These are phyloP conservation scores for Sebastes goodei DNA, from an alignment of 2,797 vertebrate genomes.

Conservation along the genomic window DNA sequence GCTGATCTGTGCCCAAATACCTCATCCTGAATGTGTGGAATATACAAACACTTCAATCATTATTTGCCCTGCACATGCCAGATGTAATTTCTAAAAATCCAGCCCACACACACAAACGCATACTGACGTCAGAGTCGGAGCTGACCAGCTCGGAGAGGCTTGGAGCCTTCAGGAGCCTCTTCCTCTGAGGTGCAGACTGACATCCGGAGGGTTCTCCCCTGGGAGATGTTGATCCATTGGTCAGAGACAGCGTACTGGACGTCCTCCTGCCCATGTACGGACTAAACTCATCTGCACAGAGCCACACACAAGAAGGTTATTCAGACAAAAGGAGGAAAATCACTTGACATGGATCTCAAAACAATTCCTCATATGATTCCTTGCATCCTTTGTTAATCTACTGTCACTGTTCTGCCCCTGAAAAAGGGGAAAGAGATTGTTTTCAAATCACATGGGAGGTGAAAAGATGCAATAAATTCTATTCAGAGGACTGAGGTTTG, in stretches of 20 bases:
- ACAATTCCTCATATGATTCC: slow-evolving; percentile 28
- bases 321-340: not conserved
- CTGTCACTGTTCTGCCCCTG: not conserved
- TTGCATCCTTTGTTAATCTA: slow-evolving; percentile 24
- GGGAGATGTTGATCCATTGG: slow-evolving; percentile 71
- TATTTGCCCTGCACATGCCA: not conserved
- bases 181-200: slow-evolving; percentile 83
- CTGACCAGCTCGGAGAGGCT: slow-evolving; percentile 92
- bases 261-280: slow-evolving; percentile 85
- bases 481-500: slow-evolving; percentile 41
- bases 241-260: slow-evolving; percentile 81
- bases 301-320: slow-evolving; percentile 26
- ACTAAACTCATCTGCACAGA: slow-evolving; percentile 87
- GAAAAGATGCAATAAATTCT: slow-evolving; percentile 48
- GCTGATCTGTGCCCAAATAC: slow-evolving; percentile 81
- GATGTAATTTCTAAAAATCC: not conserved
- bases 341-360: slow-evolving; percentile 52
- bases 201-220: slow-evolving; percentile 61
- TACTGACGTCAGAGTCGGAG: slow-evolving; percentile 94
- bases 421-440: not conserved
- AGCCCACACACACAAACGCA: not conserved
- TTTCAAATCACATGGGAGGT: not conserved
- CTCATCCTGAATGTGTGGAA: slow-evolving; percentile 85
- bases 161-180: slow-evolving; percentile 93
- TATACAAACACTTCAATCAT: slow-evolving; percentile 1